A percentile compares a stretch with the other conserved stretches of the same genome.
Conservation (phyloP, 2,113 vertebrate genomes). For the Aspidoscelis tigris region DNA sequence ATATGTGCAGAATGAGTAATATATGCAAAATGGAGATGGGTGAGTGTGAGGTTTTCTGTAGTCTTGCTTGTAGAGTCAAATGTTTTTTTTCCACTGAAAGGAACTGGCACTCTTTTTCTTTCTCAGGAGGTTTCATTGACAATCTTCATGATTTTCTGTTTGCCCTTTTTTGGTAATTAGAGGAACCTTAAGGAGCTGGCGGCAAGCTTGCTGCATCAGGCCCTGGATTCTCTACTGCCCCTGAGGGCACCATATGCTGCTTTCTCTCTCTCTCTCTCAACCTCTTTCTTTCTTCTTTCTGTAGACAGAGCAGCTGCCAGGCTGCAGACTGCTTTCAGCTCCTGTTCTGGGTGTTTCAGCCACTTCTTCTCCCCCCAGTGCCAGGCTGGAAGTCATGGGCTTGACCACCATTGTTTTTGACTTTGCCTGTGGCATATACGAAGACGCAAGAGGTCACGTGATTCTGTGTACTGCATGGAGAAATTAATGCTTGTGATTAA, state of each 20-base stretch:
- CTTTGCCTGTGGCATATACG: neutral
- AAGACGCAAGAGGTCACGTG: conserved; percentile 33
- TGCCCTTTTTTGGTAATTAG: conserved; percentile 9
- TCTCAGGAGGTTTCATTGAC: conserved; percentile 52
- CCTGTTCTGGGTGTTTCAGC: neutral
- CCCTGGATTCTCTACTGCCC: neutral
- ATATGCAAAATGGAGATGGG: conserved; percentile 46
- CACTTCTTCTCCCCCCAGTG: neutral
- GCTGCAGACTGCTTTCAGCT: neutral
- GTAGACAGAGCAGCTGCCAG: neutral
- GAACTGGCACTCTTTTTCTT: conserved; percentile 45
- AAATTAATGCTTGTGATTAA: neutral
- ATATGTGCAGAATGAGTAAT: conserved; percentile 49
- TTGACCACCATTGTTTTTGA: neutral
- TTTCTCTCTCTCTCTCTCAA: too few species aligned
- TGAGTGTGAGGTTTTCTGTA: conserved; percentile 63
- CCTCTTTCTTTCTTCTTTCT: neutral
- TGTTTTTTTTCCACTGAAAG: conserved; percentile 41
- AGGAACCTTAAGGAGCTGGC: neutral
- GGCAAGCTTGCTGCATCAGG: accelerated
- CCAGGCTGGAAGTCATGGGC: neutral
- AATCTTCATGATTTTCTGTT: conserved; percentile 28
- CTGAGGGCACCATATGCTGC: neutral
- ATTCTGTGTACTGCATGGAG: neutral
- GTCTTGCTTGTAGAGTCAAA: conserved; percentile 60